Conservation (phyloP, 2,888 invertebrate genomes). For the Tenthredo scrophulariae region DNA sequence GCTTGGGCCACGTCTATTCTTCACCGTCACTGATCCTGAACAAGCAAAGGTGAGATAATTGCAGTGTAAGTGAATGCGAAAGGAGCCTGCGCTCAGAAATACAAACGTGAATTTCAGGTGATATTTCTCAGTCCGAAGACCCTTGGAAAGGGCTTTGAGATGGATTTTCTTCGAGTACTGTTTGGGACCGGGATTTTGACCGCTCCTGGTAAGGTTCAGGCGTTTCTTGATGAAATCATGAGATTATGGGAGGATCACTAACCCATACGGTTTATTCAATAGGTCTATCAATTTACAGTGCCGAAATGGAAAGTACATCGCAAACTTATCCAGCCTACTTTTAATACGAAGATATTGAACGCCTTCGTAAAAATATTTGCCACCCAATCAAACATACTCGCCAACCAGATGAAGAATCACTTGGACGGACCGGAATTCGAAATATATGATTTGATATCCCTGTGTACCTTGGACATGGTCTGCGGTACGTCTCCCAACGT, state of each 20-base stretch:
- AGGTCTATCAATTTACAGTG: conserved; percentile 73
- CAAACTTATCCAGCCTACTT: conserved; percentile 82
- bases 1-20: conserved; percentile 61
- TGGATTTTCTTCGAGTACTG: conserved; percentile 60
- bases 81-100: not conserved
- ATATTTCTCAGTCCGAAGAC: not conserved
- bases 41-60: conserved; percentile 62
- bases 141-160: not conserved
- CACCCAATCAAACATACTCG: conserved; percentile 78
- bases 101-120: not conserved
- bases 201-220: conserved; percentile 62
- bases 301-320: conserved; percentile 82
- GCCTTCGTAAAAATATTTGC: conserved; percentile 83
- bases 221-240: not conserved
- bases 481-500: conserved; percentile 78
- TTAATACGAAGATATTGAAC: conserved; percentile 83
- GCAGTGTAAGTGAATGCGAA: not conserved
- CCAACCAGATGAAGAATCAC: conserved; percentile 76
- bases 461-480: conserved; percentile 83
- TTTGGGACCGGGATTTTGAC: conserved; percentile 66
- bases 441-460: conserved; percentile 80
- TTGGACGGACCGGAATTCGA: conserved; percentile 78
- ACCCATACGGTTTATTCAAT: not conserved
- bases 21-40: conserved; percentile 64
- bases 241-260: not conserved